phyloP scores from a whole-genome alignment of 2,797 vertebrate genomes.

The Delichon dasypus region DNA sequence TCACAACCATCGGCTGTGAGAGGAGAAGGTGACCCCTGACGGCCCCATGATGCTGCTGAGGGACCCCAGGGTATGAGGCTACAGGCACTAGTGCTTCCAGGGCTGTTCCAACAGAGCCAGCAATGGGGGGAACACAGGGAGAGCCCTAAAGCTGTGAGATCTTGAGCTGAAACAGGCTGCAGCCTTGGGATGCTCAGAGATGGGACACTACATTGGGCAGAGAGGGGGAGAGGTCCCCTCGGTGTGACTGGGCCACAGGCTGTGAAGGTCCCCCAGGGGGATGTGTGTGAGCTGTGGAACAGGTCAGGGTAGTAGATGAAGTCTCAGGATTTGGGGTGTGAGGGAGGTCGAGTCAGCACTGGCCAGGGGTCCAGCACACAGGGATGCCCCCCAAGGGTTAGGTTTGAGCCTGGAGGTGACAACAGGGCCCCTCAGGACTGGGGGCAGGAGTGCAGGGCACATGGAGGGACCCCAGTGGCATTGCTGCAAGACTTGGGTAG shows the following conservation, averaged over 20 bases:
- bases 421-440: background rate
- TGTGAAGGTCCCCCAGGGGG: fast-evolving
- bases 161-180: fast-evolving
- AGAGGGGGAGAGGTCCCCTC: background rate
- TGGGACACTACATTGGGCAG: fast-evolving
- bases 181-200: background rate
- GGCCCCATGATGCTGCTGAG: background rate
- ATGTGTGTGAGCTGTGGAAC: fast-evolving
- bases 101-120: background rate
- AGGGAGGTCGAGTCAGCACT: fast-evolving
- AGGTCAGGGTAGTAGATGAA: background rate
- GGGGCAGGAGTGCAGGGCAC: background rate
- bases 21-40: background rate
- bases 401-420: background rate
- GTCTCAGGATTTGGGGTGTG: background rate
- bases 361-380: background rate
- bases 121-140: fast-evolving
- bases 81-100: background rate
- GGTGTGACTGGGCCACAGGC: background rate
- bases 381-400: background rate
- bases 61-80: background rate
- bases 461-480: background rate
- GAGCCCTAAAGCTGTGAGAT: background rate
- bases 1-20: background rate
- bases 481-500: fast-evolving